Base-by-base conservation (phyloP, 2,888 invertebrate species). In the Rutpela maculata region DNA sequence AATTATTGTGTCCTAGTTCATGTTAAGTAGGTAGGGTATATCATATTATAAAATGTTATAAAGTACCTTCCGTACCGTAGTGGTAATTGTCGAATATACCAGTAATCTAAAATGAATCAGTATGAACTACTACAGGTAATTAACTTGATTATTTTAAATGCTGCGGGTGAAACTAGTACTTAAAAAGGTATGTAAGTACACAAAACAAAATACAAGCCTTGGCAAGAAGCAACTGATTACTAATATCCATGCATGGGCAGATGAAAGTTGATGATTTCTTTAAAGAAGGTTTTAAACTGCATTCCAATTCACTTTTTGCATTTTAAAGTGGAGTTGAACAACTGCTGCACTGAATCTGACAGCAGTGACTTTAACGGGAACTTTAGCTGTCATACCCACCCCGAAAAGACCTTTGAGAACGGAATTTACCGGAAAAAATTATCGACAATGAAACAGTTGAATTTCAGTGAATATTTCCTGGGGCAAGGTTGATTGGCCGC, bases 241-340 rank as follows among this genome's bases (percentile, higher is more conserved):
- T 18, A 59, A 63, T 55, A n/a, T 17, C 38, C 50, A 26, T 50
- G 50, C 71, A 50, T 18, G 67, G 55, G n/a, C 70, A 69, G 70
- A 70, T 60, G 70, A 72, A 71, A 74, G 60, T 75, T 62, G 67
- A 60, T 55, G 74, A 77, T 78, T 68, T 78, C 78, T 57, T 78
- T 74, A 78, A 79, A 80, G 76, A 82, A 78, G 81, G 81, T 78
- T 26, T 81, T 81, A 81, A 82, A 84, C 84, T 82, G 83, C 85
- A 85, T 84, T 84, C 84, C 84, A 78, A 72, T 81, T 78, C 76
- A 75, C 76, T 80, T 80, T 80, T 80, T 82, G 80, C 76, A 70
- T 75, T 81, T 79, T 74, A 80, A 79, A 75, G 72, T 71, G 57
- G 57, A 59, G 65, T 72, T 60, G 72, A 81, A 77, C 80, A 81